phyloP scores from a whole-genome alignment of 2,797 vertebrate genomes.

The Notamacropus eugenii region DNA sequence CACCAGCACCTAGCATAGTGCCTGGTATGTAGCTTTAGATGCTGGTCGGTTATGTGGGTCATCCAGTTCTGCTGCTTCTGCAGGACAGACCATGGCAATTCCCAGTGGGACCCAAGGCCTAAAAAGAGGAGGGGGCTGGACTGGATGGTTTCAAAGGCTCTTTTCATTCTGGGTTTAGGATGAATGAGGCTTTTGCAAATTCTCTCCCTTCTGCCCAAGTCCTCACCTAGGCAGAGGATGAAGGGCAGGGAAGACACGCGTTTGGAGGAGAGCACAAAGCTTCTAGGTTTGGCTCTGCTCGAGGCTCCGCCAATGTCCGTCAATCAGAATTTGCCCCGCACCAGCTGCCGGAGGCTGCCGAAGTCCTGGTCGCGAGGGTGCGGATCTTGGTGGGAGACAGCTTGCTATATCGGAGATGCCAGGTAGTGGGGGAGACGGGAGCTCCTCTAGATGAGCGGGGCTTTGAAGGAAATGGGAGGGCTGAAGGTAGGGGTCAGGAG shows the following conservation, averaged over 20 bases:
- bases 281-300: background rate
- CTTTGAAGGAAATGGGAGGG: background rate
- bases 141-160: background rate
- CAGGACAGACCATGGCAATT: background rate
- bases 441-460: background rate
- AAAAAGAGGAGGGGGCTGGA: background rate
- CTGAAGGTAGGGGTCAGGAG: background rate
- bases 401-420: background rate
- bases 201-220: background rate
- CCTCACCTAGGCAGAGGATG: background rate
- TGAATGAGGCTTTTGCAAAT: background rate
- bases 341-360: too few species aligned
- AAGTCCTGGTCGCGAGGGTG: background rate
- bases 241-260: background rate
- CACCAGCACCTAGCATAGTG: too few species aligned
- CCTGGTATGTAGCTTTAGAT: background rate
- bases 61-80: too few species aligned
- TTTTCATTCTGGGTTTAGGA: background rate
- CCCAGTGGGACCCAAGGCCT: background rate
- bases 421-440: background rate
- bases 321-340: background rate
- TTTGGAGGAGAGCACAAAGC: background rate
- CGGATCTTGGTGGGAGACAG: background rate
- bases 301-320: too few species aligned
- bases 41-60: too few species aligned